These are phyloP conservation scores for Melolontha melolontha DNA, from an alignment of 2,888 invertebrate species.

Conservation along the genomic window DNA sequence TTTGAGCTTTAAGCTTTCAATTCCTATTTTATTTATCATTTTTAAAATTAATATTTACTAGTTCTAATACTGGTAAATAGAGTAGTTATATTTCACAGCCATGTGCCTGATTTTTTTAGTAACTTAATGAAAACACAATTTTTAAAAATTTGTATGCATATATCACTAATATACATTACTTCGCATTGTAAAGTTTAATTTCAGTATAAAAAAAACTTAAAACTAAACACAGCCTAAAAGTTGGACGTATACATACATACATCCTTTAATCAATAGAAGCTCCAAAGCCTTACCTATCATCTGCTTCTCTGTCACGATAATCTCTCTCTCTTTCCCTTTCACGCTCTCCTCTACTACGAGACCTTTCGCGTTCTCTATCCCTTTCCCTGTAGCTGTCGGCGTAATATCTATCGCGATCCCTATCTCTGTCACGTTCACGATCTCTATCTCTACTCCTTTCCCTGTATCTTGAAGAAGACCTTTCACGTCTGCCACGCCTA, in stretches of 20 bases:
- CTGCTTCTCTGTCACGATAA: constrained; percentile 81
- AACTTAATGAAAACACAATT: too few relatives aligned
- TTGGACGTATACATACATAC: neutral
- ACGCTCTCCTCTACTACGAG: constrained; percentile 80
- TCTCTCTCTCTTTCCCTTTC: constrained; percentile 75
- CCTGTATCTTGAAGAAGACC: constrained; percentile 66
- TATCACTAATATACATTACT: too few relatives aligned
- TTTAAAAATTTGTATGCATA: too few relatives aligned
- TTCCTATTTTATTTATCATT: too few relatives aligned
- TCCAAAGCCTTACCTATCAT: constrained; percentile 74
- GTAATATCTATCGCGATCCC: constrained; percentile 69
- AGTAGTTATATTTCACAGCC: too few relatives aligned
- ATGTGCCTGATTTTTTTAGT: too few relatives aligned
- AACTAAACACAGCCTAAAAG: neutral
- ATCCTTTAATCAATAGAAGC: constrained; percentile 5
- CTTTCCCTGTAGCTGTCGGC: constrained; percentile 68
- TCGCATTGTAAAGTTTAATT: too few relatives aligned
- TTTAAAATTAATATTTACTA: too few relatives aligned
- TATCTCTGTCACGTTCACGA: constrained; percentile 68
- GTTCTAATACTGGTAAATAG: too few relatives aligned
- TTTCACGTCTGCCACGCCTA: constrained; percentile 61
- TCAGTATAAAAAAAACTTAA: too few relatives aligned
- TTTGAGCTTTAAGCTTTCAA: too few relatives aligned
- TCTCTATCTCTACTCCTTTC: constrained; percentile 72
- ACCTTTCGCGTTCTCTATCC: constrained; percentile 77